Conservation (phyloP, 1,140 invertebrate species). For the Drepana arcuata region DNA sequence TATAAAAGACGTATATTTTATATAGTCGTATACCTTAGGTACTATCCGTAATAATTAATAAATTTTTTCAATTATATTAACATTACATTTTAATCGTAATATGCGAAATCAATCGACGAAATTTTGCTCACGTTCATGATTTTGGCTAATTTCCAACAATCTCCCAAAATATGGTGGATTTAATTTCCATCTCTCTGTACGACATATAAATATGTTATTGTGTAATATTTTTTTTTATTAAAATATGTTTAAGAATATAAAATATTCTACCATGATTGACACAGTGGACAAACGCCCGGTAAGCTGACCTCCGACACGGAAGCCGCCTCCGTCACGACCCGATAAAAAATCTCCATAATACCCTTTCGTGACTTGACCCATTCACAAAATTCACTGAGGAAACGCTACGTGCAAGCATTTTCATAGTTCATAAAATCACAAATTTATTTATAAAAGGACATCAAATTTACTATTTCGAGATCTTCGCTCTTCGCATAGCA, state of each 20-base stretch:
- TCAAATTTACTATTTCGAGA: no score
- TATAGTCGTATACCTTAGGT: no score
- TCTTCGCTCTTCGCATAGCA: no score
- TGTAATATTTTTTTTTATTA: not conserved
- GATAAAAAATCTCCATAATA: conserved; percentile 42
- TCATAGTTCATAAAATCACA: no score
- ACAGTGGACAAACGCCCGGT: conserved; percentile 20
- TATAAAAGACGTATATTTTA: no score
- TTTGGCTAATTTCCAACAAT: not conserved
- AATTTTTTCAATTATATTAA: conserved; percentile 6
- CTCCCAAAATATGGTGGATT: not conserved
- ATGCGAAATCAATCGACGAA: no score
- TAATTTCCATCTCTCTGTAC: not conserved
- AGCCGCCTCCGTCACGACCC: conserved; percentile 25
- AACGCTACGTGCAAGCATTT: conserved; percentile 46
- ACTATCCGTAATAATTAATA: no score
- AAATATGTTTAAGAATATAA: not conserved
- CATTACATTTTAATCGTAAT: not conserved
- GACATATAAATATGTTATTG: not conserved
- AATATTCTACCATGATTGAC: conserved; percentile 3
- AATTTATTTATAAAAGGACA: no score
- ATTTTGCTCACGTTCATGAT: no score
- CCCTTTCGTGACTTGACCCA: conserved; percentile 26
- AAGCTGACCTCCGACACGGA: conserved; percentile 47
- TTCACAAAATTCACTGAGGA: conserved; percentile 41